Percentiles rank a stretch among this genome's conserved stretches.
Conservation (phyloP, 2,113 vertebrate species). For the Paedocypris sp. region DNA sequence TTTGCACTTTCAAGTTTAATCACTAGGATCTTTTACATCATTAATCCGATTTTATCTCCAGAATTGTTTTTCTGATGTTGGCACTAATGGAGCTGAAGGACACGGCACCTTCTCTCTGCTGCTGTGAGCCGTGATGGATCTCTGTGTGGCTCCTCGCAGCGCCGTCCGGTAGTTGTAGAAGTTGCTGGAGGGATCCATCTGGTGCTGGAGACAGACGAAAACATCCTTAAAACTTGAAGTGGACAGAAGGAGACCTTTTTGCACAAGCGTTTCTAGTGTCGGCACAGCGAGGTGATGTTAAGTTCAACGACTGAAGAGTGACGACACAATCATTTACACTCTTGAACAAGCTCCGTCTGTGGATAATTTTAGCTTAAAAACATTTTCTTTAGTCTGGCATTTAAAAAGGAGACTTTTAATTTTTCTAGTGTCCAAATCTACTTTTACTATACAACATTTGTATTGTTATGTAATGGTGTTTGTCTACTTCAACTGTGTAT, state of each 20-base stretch:
- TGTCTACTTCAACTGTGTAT: too few relatives aligned
- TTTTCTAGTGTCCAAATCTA: too few relatives aligned
- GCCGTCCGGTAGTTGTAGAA: constrained; percentile 94
- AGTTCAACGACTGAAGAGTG: too few relatives aligned
- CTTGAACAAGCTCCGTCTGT: too few relatives aligned
- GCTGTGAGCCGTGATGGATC: constrained; percentile 83
- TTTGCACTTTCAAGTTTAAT: not conserved
- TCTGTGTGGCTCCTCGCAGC: constrained; percentile 79
- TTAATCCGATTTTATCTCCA: not conserved
- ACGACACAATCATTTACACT: too few relatives aligned
- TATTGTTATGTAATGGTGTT: too few relatives aligned
- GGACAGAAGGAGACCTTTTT: not conserved
- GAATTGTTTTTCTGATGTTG: too few relatives aligned
- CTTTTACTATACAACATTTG: too few relatives aligned
- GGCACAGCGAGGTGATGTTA: too few relatives aligned
- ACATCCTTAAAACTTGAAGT: not conserved
- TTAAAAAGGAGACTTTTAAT: too few relatives aligned
- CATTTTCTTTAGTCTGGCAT: too few relatives aligned
- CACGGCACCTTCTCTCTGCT: constrained; percentile 83
- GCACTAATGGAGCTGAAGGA: not conserved
- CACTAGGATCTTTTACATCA: constrained; percentile 12
- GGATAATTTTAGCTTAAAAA: too few relatives aligned
- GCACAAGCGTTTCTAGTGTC: not conserved
- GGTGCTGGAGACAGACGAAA: constrained; percentile 61
- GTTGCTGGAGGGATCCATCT: constrained; percentile 96